Base-by-base conservation (phyloP, 2,113 vertebrate genomes). In the Acanthochromis polyacanthus region DNA sequence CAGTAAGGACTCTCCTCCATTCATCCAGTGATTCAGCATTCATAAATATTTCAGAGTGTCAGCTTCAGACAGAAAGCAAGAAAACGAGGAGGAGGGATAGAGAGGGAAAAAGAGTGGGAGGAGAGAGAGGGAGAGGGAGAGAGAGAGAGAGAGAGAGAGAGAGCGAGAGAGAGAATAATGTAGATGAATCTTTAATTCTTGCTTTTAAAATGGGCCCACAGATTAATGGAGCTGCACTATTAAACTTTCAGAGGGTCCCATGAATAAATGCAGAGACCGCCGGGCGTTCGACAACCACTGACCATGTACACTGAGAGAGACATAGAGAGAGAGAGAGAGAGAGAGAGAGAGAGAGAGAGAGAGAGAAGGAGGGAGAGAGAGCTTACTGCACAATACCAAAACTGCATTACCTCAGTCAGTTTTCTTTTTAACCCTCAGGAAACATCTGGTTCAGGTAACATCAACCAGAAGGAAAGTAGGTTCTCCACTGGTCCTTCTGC, bases 181-280 rank as follows among this genome's bases (percentile, higher is more conserved):
- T 77, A 73, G 87, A 93, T 93, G 70, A 93, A 94, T 91, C 75
- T 94, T 94, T 94, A 79, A 94, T 94, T 89, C 64, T 61, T 75
- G 81, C 91, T 91, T 90, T 92, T 89, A 91, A 89, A 93, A 81
- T 74, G 76, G 90, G 63, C 60, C 75, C 64, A 20, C 78, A 89
- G 91, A 94, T 94, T 92, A 94, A 94, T 92, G 93, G 87, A 84
- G 80, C 79, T 53, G 64, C 79, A 30, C 70, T 74, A 91, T 93
- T 75, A 93, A 93, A 92, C 59, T 90, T 94, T 93, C 91, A 92
- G 79, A 71, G 40, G 62, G 22, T 82, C 30, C 80, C 82, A 87
- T 92, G 89, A 91, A 93, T 92, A 93, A 92, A 93, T 88, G 86
- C 81, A 92, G 90, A 81, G 71, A 23, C 25, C 45, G 22, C 58